Evolutionary conservation across 2,888 invertebrate genomes (phyloP), one percentile per base, ranked within the genome.

Genomic region (Pseudococcus jackbeardsleyi): DNA sequence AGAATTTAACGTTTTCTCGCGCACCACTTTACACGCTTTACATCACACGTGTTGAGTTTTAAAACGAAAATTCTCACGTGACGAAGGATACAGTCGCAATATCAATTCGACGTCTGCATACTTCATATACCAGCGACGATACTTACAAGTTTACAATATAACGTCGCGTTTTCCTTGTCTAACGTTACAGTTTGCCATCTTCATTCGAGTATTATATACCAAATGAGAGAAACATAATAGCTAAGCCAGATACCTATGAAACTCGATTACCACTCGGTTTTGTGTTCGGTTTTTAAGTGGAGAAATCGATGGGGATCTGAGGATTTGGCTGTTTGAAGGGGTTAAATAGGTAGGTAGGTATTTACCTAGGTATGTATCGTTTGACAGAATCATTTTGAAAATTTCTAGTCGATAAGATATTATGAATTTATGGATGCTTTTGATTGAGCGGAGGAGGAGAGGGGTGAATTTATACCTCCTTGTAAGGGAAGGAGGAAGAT

Each of bases 41-140:
- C 79, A 79, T 79, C 79, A 79, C 79, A 79, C 79, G 79, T 79
- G 79, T 79, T 79, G 79, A 79, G 79, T 79, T 79, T 42, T 46
- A 46, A 79, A 79, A 79, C 42, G 79, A 42, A 79, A 12, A 79
- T 79, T 79, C 79, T 79, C 79, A 79, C 79, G 79, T 79, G 79
- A 79, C 46, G 79, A 9, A 8, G 42, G 77, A 79, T n/a, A 79
- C 42, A 79, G 79, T 79, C 79, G 79, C 79, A 79, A 79, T 42
- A 79, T 79, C 79, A 42, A 79, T 79, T 79, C 79, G 42, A 79
- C n/a, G 79, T 46, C 42, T 79, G 79, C 79, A 79, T 42, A 79
- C 42, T 42, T 42, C 59, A 59, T 19, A 19, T 33, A 33, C 26
- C 26, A 33, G 26, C 26, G 19, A 3, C 17, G 19, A 59, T 59